Evolutionary conservation across 1,140 invertebrate genomes (phyloP).

Genomic region (Vanessa atalanta): DNA sequence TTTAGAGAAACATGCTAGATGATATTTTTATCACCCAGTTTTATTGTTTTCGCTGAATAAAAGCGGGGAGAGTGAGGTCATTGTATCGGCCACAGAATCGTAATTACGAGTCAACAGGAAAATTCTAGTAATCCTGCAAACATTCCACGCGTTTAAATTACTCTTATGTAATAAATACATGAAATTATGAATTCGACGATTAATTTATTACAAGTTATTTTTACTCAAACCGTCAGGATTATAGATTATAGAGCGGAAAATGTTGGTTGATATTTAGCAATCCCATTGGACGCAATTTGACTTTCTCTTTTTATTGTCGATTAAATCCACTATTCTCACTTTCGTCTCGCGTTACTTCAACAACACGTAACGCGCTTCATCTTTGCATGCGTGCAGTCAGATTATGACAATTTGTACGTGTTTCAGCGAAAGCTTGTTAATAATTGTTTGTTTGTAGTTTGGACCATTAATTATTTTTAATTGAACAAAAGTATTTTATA

Average conservation of each 20-base stretch:
- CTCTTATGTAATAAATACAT: too few relatives aligned
- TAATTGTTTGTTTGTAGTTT: constrained; percentile 7
- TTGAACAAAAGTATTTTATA: not conserved
- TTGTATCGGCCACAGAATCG: too few relatives aligned
- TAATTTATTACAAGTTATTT: not conserved
- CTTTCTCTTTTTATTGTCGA: constrained; percentile 55
- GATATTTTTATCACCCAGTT: too few relatives aligned
- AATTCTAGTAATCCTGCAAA: too few relatives aligned
- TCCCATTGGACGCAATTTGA: constrained; percentile 42
- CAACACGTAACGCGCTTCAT: constrained; percentile 46
- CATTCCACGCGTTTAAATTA: too few relatives aligned
- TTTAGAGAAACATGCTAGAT: too few relatives aligned
- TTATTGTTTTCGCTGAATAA: too few relatives aligned
- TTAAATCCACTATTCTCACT: constrained; percentile 47
- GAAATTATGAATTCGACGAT: not conserved
- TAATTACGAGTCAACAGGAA: too few relatives aligned
- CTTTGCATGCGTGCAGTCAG: constrained; percentile 36
- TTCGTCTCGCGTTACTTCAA: constrained; percentile 50
- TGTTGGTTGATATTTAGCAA: constrained; percentile 45
- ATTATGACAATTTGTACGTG: constrained; percentile 26
- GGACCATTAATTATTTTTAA: constrained; percentile 9
- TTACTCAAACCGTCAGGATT: constrained; percentile 13
- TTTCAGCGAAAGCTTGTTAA: constrained; percentile 25
- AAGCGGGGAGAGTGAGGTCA: too few relatives aligned
- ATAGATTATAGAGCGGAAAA: constrained; percentile 41